A percentile compares a stretch with the other conserved stretches of the same genome.
These are phyloP conservation scores for Anodontia alba DNA, from an alignment of 2,888 invertebrate species.

Conservation along the genomic window DNA sequence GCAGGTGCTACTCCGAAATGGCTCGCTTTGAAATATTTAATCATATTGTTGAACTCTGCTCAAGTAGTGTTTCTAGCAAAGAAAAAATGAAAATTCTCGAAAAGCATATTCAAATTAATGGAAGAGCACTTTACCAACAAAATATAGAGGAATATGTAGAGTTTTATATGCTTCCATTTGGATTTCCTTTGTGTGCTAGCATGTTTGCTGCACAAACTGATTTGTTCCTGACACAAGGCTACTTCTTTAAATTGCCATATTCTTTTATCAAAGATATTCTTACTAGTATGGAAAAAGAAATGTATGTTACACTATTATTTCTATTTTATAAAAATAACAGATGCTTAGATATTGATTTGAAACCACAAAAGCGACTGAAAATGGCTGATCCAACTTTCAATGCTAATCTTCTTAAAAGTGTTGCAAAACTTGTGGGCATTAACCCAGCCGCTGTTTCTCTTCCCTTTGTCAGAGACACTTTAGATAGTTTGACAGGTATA, in stretches of 20 bases:
- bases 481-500: background rate
- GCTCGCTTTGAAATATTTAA: constrained; percentile 10
- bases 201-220: background rate
- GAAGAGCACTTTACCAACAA: background rate
- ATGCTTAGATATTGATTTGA: background rate
- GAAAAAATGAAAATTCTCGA: constrained; percentile 1
- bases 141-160: background rate
- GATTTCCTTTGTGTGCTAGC: background rate
- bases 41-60: background rate
- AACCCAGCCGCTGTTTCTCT: background rate
- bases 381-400: background rate
- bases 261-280: background rate
- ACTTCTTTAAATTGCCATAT: constrained; percentile 11
- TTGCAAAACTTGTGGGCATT: constrained; percentile 10
- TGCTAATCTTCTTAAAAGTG: background rate
- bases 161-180: background rate
- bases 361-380: constrained; percentile 8
- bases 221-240: background rate
- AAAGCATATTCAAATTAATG: background rate
- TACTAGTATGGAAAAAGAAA: background rate
- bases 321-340: constrained; percentile 8
- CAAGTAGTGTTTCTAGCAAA: background rate
- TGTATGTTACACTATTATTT: background rate
- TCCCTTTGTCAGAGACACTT: background rate
- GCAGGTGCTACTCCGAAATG: background rate